A percentile compares a stretch with the other conserved stretches of the same genome.
Evolutionary conservation across 1,140 invertebrate species (phyloP).

Genomic region (Pseudomyrmex concolor): DNA sequence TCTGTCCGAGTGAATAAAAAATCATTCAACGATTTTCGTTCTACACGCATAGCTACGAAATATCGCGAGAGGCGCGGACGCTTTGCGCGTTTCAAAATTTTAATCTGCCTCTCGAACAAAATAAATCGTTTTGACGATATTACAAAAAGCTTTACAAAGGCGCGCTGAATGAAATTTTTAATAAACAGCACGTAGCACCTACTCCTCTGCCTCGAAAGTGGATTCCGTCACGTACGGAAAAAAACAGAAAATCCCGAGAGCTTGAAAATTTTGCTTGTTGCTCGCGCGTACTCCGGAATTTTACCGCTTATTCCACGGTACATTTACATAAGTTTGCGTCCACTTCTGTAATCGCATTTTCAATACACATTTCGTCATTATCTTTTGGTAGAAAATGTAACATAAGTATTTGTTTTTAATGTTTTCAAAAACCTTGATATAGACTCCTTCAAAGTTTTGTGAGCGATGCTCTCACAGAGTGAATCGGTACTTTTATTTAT

Average conservation of each 20-base stretch:
- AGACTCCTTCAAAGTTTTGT: too few species aligned
- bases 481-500: too few species aligned
- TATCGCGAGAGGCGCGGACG: background rate
- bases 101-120: background rate
- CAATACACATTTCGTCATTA: constrained; percentile 8
- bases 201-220: background rate
- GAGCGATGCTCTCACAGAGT: too few species aligned
- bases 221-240: constrained; percentile 44
- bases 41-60: background rate
- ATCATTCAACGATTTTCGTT: constrained; percentile 1
- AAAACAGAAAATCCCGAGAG: constrained; percentile 40
- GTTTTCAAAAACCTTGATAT: too few species aligned
- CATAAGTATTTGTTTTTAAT: background rate
- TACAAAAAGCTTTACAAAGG: constrained; percentile 40
- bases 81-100: constrained; percentile 12
- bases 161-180: constrained; percentile 48
- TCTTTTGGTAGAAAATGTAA: background rate
- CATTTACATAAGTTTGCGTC: constrained; percentile 12
- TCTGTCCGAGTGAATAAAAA: background rate
- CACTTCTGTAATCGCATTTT: background rate
- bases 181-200: constrained; percentile 45
- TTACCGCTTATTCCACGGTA: constrained; percentile 16
- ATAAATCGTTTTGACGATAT: constrained; percentile 33
- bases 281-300: background rate
- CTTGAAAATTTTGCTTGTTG: constrained; percentile 6